Evolutionary conservation across 2,888 invertebrate genomes (phyloP).

Genomic region (Lissocephala sabroskyi): DNA sequence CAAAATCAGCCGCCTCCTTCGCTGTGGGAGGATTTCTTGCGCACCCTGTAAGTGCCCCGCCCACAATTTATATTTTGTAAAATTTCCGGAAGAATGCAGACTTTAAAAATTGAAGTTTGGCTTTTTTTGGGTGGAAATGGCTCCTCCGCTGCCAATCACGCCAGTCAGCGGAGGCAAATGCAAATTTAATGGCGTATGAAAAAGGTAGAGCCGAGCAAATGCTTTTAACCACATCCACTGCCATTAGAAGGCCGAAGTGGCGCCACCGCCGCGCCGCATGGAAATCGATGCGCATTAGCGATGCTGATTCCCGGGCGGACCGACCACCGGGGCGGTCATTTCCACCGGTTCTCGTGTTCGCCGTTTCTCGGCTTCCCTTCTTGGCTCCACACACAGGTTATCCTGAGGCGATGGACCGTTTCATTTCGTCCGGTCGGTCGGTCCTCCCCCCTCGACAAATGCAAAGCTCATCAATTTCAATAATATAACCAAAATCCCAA

Average conservation of each 20-base stretch:
- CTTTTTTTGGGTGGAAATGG: no score
- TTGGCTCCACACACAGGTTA: no score
- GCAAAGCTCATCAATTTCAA: slow-evolving; percentile 39
- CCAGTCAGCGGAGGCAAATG: slow-evolving; percentile 60
- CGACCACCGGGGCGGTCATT: no score
- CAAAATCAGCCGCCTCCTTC: neutral
- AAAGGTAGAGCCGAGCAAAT: slow-evolving; percentile 59
- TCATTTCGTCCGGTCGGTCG: neutral
- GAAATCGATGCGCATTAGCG: slow-evolving; percentile 59
- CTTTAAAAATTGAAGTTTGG: no score
- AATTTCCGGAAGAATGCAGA: no score
- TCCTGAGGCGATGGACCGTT: no score
- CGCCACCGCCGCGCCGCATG: slow-evolving; percentile 15
- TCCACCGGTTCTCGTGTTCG: no score
- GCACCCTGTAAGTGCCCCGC: no score
- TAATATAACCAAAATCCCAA: slow-evolving; percentile 29
- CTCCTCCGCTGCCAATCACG: slow-evolving; percentile 35
- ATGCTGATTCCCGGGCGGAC: slow-evolving; percentile 1
- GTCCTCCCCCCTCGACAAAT: neutral
- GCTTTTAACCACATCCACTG: slow-evolving; percentile 64
- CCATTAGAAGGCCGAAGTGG: slow-evolving; percentile 39
- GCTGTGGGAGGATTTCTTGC: neutral
- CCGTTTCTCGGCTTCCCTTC: no score
- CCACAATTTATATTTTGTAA: no score
- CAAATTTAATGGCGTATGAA: slow-evolving; percentile 63